Percentiles rank a stretch among this genome's conserved stretches.
These are phyloP conservation scores for Lepidocyrtinus sp. DNA, from an alignment of 2,888 invertebrate genomes.

Conservation along the genomic window DNA sequence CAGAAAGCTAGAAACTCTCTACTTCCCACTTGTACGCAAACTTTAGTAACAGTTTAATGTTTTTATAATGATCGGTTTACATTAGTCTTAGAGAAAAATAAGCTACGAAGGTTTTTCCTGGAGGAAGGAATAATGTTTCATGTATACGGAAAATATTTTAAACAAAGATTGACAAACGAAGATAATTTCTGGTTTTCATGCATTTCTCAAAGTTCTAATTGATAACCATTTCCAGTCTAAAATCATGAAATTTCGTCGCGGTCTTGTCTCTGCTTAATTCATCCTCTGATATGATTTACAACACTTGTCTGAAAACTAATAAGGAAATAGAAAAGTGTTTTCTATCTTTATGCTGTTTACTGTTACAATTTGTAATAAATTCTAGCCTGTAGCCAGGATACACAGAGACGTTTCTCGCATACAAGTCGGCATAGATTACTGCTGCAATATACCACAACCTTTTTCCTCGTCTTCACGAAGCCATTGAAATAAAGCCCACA, in stretches of 20 bases:
- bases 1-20: constrained; percentile 17
- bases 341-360: constrained; percentile 53
- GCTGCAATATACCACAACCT: constrained; percentile 6
- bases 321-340: constrained; percentile 41
- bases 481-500: constrained; percentile 21
- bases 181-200: no score
- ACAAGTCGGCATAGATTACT: not conserved
- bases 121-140: not conserved
- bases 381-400: not conserved
- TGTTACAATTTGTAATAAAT: constrained; percentile 28
- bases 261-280: constrained; percentile 23
- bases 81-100: no score
- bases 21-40: not conserved
- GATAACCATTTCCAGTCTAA: not conserved
- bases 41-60: not conserved
- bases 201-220: not conserved
- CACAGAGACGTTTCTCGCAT: not conserved
- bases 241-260: constrained; percentile 27
- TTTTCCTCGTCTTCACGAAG: not conserved
- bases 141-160: not conserved
- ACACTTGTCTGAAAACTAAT: constrained; percentile 51
- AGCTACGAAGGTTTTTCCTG: not conserved
- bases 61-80: constrained; percentile 13
- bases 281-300: constrained; percentile 40
- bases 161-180: not conserved